Conservation (phyloP, 2,888 invertebrate species). For the Stomorhina lunata region DNA sequence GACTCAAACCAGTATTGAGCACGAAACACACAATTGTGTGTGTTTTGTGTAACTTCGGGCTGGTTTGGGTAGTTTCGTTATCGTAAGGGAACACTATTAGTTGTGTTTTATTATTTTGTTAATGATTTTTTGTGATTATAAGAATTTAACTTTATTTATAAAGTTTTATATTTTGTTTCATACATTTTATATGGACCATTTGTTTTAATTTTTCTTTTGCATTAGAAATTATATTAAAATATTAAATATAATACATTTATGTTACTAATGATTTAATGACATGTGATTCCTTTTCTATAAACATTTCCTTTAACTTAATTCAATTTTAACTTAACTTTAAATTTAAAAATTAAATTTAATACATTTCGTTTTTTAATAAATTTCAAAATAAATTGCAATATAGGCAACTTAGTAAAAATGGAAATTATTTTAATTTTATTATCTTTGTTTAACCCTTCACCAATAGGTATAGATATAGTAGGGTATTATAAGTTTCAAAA, state of each 20-base stretch:
- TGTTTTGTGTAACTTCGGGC: background rate
- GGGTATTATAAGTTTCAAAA: no score
- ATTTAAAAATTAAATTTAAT: background rate
- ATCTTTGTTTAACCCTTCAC: no score
- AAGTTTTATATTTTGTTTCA: constrained; percentile 1
- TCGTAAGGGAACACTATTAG: no score
- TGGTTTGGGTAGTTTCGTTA: no score
- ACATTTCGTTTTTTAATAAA: background rate
- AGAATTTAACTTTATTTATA: no score
- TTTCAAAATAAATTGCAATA: constrained; percentile 19
- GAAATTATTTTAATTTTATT: background rate
- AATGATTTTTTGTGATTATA: background rate
- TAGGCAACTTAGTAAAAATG: constrained; percentile 29
- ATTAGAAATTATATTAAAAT: background rate
- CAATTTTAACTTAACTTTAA: background rate
- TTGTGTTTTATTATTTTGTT: background rate
- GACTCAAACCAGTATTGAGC: no score
- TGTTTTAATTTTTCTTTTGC: background rate
- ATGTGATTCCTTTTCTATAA: background rate
- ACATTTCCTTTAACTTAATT: background rate
- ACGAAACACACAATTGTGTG: no score
- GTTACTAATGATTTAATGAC: background rate
- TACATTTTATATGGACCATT: constrained; percentile 24
- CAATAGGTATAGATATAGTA: no score
- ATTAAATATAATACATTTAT: constrained; percentile 31